phyloP scores from a whole-genome alignment of 1,140 invertebrate genomes.

The Drosophila leontia region DNA sequence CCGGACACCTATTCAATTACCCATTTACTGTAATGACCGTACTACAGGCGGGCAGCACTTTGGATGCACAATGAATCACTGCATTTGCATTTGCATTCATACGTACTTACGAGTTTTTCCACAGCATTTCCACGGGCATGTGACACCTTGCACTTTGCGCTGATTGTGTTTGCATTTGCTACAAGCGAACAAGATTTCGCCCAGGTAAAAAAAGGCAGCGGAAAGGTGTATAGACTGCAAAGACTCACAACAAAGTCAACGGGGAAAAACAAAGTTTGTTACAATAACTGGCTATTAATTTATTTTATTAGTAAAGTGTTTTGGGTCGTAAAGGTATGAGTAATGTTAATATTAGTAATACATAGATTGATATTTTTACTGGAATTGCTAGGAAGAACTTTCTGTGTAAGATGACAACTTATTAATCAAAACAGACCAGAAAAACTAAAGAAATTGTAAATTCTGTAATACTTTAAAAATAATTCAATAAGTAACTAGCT shows the following conservation, averaged over 20 bases:
- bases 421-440: background rate
- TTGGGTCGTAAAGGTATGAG: background rate
- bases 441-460: background rate
- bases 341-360: background rate
- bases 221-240: background rate
- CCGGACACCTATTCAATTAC: conserved; percentile 47
- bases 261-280: background rate
- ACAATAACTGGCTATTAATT: background rate
- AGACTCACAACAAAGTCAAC: background rate
- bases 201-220: conserved; percentile 1
- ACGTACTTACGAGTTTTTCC: conserved; percentile 16
- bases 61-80: conserved; percentile 62
- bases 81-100: conserved; percentile 28
- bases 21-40: conserved; percentile 39
- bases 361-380: background rate
- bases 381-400: background rate
- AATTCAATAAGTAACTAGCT: background rate
- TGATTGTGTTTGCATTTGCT: conserved; percentile 60
- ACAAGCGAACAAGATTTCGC: conserved; percentile 7
- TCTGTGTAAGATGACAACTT: background rate
- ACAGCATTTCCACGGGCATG: conserved; percentile 41
- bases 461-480: background rate
- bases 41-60: conserved; percentile 22
- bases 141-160: conserved; percentile 73
- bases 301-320: background rate